phyloP scores from a whole-genome alignment of 2,888 invertebrate species.

The Drosophila kanekoi region DNA sequence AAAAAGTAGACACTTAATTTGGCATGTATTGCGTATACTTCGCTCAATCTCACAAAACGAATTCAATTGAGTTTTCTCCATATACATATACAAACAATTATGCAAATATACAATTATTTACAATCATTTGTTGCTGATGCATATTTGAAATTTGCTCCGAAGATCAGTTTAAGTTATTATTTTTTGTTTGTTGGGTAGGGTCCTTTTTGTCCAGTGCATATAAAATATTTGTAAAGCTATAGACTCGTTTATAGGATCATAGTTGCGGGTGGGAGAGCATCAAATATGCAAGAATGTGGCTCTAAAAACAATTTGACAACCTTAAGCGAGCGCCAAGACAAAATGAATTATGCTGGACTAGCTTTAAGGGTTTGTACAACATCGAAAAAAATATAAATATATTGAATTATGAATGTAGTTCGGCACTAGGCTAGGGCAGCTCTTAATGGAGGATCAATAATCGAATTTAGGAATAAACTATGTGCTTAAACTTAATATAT shows the following conservation, averaged over 20 bases:
- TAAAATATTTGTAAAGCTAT: conserved; percentile 35
- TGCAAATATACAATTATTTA: conserved; percentile 56
- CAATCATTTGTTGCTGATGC: conserved; percentile 29
- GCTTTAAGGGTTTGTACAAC: conserved; percentile 27
- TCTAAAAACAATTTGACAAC: conserved; percentile 21
- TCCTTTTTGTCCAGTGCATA: conserved; percentile 32
- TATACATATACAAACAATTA: conserved; percentile 51
- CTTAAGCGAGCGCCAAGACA: conserved; percentile 8
- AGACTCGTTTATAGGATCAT: conserved; percentile 31
- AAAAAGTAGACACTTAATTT: conserved; percentile 75
- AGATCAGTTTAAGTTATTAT: conserved; percentile 17
- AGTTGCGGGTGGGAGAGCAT: conserved; percentile 31
- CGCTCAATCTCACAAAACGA: conserved; percentile 51
- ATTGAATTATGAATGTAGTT: conserved; percentile 47
- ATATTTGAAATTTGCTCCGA: conserved; percentile 34
- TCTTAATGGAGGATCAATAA: conserved; percentile 32
- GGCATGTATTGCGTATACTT: conserved; percentile 76
- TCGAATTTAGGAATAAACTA: conserved; percentile 34
- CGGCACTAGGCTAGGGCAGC: conserved; percentile 62
- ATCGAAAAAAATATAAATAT: conserved; percentile 17
- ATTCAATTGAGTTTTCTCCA: conserved; percentile 53
- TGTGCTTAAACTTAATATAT: conserved; percentile 35
- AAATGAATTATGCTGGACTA: conserved; percentile 17
- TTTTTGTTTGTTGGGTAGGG: conserved; percentile 7
- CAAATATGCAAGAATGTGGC: conserved; percentile 20